Conservation (phyloP, 1,140 invertebrate species). For the Halesus radiatus region DNA sequence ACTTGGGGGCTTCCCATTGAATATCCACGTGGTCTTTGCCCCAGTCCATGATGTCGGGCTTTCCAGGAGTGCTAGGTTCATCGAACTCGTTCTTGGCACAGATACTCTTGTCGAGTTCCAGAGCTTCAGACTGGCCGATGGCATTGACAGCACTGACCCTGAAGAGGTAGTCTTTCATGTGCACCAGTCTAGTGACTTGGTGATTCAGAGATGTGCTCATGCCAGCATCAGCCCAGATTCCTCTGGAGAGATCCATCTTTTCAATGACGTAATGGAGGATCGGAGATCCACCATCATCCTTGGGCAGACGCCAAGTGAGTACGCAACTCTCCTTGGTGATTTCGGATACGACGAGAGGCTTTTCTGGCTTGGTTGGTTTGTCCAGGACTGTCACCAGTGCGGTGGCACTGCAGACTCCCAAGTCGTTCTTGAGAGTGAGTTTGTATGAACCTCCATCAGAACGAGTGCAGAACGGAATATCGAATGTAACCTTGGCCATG, state of each 20-base stretch:
- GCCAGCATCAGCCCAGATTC: slow-evolving; percentile 95
- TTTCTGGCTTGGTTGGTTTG: slow-evolving; percentile 88
- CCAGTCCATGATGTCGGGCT: slow-evolving; percentile 91
- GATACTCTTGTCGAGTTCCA: slow-evolving; percentile 88
- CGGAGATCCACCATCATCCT: slow-evolving; percentile 92
- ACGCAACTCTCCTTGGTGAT: slow-evolving; percentile 93
- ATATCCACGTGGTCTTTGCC: slow-evolving; percentile 94
- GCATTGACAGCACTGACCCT: slow-evolving; percentile 93
- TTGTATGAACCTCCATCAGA: slow-evolving; percentile 88
- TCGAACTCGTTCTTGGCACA: slow-evolving; percentile 96
- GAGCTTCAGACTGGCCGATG: slow-evolving; percentile 93
- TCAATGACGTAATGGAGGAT: slow-evolving; percentile 97
- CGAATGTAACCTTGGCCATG: slow-evolving; percentile 84
- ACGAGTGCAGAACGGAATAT: slow-evolving; percentile 88
- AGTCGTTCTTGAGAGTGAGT: slow-evolving; percentile 87
- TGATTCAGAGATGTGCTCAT: slow-evolving; percentile 87
- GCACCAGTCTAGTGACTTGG: slow-evolving; percentile 88
- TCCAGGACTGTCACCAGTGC: slow-evolving; percentile 92
- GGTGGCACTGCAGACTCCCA: slow-evolving; percentile 84
- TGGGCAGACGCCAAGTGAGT: slow-evolving; percentile 85
- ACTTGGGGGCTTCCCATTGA: slow-evolving; percentile 88
- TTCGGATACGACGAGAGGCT: slow-evolving; percentile 86
- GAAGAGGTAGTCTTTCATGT: slow-evolving; percentile 95
- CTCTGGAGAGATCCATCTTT: slow-evolving; percentile 96
- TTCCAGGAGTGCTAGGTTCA: slow-evolving; percentile 92